Evolutionary conservation across 2,888 invertebrate species (phyloP).

Genomic region (Empis livida): DNA sequence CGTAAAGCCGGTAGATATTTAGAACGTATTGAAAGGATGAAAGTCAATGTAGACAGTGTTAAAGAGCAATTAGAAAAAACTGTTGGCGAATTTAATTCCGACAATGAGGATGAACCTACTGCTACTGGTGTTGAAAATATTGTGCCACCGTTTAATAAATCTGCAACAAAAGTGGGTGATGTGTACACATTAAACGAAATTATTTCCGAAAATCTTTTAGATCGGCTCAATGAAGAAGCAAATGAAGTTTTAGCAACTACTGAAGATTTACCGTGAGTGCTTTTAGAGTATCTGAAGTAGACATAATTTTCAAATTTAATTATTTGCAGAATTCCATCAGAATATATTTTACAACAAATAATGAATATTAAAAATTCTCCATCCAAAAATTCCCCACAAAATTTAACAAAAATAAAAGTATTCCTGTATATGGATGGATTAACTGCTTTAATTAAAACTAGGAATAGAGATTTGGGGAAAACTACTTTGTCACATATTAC

Average conservation of each 20-base stretch:
- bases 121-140: conserved; percentile 18
- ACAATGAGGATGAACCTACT: conserved; percentile 11
- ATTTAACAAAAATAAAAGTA: conserved; percentile 22
- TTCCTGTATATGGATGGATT: conserved; percentile 31
- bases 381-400: conserved; percentile 7
- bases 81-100: conserved; percentile 15
- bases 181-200: conserved; percentile 25
- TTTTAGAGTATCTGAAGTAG: not conserved
- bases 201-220: conserved; percentile 22
- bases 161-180: conserved; percentile 21
- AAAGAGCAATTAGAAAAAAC: conserved; percentile 26
- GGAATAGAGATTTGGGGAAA: conserved; percentile 17
- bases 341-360: conserved; percentile 15
- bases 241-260: conserved; percentile 19
- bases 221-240: conserved; percentile 28
- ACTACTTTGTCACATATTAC: conserved; percentile 26
- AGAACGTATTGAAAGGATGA: conserved; percentile 23
- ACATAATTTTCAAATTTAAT: not conserved
- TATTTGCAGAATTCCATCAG: conserved; percentile 24
- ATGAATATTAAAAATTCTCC: not conserved
- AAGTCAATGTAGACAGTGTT: conserved; percentile 25
- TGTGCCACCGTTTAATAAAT: conserved; percentile 24
- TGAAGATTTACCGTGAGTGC: conserved; percentile 26
- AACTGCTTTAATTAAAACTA: conserved; percentile 21
- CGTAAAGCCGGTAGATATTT: conserved; percentile 22